phyloP scores from a whole-genome alignment of 2,113 vertebrate species.

The Cariama cristata region DNA sequence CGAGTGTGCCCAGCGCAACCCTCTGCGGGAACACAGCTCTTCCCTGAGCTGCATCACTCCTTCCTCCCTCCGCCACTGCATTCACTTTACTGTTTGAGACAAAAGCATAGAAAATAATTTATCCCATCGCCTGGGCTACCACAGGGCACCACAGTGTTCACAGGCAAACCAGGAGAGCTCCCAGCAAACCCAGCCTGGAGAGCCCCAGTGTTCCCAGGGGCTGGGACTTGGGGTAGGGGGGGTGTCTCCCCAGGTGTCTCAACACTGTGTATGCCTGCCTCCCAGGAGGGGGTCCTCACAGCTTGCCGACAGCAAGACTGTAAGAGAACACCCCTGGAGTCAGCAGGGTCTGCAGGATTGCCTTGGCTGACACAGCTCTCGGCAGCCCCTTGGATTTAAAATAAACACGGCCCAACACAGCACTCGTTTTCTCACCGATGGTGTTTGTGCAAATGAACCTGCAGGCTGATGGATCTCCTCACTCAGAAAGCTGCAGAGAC shows the following conservation, averaged over 20 bases:
- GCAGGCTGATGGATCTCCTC: not conserved
- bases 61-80: not conserved
- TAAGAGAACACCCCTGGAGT: not conserved
- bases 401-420: not conserved
- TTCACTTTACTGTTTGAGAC: not conserved
- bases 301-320: not conserved
- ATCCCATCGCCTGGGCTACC: not conserved
- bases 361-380: not conserved
- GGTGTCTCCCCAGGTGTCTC: not conserved
- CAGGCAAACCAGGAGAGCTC: not conserved
- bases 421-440: not conserved
- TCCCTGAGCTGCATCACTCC: not conserved
- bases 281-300: not conserved
- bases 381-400: not conserved
- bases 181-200: not conserved
- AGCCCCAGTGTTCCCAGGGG: not conserved
- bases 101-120: not conserved
- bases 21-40: not conserved
- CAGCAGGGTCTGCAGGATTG: not conserved
- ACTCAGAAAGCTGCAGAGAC: not conserved
- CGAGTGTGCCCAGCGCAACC: too few species aligned
- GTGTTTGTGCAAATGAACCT: not conserved
- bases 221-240: too few species aligned
- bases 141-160: accelerated
- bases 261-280: not conserved